phyloP scores from a whole-genome alignment of 2,888 invertebrate species.

The Eledona agricola region DNA sequence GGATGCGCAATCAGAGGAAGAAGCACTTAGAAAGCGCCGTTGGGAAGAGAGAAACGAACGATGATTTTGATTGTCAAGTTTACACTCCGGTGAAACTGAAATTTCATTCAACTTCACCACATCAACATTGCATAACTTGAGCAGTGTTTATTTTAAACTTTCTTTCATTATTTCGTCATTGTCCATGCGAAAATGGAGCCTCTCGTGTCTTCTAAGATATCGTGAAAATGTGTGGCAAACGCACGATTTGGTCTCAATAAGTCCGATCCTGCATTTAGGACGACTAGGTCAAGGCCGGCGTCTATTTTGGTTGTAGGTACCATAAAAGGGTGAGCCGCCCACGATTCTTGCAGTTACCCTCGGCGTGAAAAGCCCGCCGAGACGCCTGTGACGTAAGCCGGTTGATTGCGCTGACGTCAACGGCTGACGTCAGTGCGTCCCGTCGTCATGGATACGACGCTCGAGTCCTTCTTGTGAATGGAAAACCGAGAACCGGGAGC shows the following conservation, averaged over 20 bases:
- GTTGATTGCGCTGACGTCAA: conserved; percentile 46
- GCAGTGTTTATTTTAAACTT: conserved; percentile 25
- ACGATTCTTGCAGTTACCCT: conserved; percentile 45
- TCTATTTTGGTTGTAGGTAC: conserved; percentile 31
- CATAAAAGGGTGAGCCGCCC: conserved; percentile 41
- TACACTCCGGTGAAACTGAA: conserved; percentile 37
- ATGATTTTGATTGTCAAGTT: conserved; percentile 38
- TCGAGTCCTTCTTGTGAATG: conserved; percentile 48
- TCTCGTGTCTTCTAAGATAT: too few species aligned
- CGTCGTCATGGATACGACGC: conserved; percentile 45
- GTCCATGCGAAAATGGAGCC: not conserved
- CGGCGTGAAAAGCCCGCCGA: conserved; percentile 47
- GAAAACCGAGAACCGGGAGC: conserved; percentile 45
- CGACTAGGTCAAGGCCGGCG: conserved; percentile 30
- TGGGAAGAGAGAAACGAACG: conserved; percentile 17
- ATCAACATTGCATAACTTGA: conserved; percentile 14
- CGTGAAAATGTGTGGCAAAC: too few species aligned
- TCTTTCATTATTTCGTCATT: conserved; percentile 6
- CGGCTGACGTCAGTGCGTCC: conserved; percentile 49
- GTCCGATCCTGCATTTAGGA: not conserved
- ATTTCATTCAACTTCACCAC: conserved; percentile 35
- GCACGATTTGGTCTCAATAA: too few species aligned
- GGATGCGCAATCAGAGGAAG: conserved; percentile 22
- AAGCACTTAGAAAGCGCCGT: conserved; percentile 1
- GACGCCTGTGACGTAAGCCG: conserved; percentile 52